A percentile compares a stretch with the other conserved stretches of the same genome.
These are phyloP conservation scores for Sylvia atricapilla DNA, from an alignment of 2,113 vertebrate genomes.

Conservation along the genomic window DNA sequence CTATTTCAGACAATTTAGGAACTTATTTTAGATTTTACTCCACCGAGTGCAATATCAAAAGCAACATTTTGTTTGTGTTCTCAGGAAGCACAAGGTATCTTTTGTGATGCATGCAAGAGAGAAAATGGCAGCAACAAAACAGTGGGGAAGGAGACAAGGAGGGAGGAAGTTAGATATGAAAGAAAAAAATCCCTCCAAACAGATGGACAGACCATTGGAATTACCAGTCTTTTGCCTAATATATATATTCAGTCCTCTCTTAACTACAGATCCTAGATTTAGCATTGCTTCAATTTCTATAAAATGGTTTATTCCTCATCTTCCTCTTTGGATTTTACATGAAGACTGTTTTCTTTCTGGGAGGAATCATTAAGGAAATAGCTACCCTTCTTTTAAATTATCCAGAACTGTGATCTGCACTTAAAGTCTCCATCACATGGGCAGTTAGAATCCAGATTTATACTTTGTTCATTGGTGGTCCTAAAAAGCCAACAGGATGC, in stretches of 20 bases:
- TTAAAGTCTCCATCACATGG: neutral
- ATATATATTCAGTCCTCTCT: neutral
- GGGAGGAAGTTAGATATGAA: neutral
- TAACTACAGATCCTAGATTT: neutral
- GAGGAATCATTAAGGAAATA: neutral
- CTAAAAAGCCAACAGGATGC: neutral
- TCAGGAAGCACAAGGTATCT: neutral
- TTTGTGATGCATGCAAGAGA: fast-evolving
- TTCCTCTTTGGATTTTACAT: neutral
- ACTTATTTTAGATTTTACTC: neutral
- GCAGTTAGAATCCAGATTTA: neutral
- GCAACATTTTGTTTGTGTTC: neutral
- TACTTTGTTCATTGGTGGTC: neutral
- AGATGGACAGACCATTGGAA: neutral
- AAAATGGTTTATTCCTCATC: neutral
- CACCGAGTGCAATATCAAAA: neutral
- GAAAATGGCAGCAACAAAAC: neutral
- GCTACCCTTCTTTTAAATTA: neutral
- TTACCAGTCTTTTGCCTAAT: neutral
- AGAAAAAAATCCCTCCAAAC: neutral
- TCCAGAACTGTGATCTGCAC: neutral
- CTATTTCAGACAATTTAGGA: neutral
- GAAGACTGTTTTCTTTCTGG: neutral
- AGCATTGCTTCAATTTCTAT: neutral
- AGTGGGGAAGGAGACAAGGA: neutral